A percentile compares a stretch with the other conserved stretches of the same genome.
Evolutionary conservation across 2,797 vertebrate species (phyloP).

Genomic region (Acanthiza pusilla): DNA sequence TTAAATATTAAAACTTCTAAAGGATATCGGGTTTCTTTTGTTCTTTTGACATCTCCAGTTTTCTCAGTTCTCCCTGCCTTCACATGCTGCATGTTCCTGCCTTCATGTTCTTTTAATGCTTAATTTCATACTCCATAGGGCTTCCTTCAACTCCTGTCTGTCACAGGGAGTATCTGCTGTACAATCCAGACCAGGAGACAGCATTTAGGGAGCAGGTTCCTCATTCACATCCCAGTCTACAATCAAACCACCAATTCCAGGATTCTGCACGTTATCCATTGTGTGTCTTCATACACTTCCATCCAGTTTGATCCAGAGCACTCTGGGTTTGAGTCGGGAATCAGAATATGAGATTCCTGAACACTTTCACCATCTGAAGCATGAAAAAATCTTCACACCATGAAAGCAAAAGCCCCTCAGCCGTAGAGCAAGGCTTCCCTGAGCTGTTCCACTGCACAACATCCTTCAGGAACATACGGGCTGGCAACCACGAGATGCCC

Average conservation of each 20-base stretch:
- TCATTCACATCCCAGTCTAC: not conserved
- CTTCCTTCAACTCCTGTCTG: not conserved
- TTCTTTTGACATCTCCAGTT: not conserved
- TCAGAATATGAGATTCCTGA: not conserved
- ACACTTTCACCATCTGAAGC: not conserved
- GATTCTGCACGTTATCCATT: fast-evolving
- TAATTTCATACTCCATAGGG: not conserved
- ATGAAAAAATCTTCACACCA: not conserved
- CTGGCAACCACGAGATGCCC: not conserved
- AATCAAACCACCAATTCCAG: not conserved
- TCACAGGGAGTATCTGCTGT: not conserved
- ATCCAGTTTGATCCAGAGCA: not conserved
- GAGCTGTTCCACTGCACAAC: not conserved
- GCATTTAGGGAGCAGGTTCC: not conserved
- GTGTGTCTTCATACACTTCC: not conserved
- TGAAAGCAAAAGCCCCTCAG: not conserved
- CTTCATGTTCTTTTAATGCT: slow-evolving; percentile 46
- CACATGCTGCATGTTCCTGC: not conserved
- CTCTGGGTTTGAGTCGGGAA: not conserved
- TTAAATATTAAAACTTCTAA: slow-evolving; percentile 39
- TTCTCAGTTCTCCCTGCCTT: not conserved
- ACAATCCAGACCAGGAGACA: fast-evolving
- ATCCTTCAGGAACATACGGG: slow-evolving; percentile 29
- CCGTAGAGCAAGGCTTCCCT: not conserved
- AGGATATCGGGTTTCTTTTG: slow-evolving; percentile 51